Evolutionary conservation across 2,797 vertebrate genomes (phyloP).

Genomic region (Chloroceryle inda): DNA sequence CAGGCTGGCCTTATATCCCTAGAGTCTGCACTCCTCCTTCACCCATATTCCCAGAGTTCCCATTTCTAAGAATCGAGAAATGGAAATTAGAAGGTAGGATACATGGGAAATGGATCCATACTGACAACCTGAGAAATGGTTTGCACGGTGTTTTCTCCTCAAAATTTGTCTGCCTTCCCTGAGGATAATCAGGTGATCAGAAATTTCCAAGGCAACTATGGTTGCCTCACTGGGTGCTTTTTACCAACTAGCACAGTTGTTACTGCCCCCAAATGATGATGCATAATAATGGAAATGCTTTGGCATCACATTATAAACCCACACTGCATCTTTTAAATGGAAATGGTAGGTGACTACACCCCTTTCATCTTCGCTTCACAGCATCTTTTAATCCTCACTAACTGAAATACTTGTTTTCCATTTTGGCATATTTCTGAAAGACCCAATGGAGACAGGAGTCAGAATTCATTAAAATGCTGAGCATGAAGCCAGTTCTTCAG

Average conservation of each 20-base stretch:
- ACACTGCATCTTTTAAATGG: neutral
- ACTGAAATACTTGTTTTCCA: neutral
- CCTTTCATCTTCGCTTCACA: neutral
- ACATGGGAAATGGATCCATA: neutral
- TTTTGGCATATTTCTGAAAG: constrained; percentile 9
- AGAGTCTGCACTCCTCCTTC: neutral
- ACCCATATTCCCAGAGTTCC: neutral
- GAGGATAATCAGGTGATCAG: neutral
- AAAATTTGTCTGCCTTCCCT: neutral
- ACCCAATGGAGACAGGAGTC: neutral
- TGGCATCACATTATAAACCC: neutral
- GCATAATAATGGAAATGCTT: neutral
- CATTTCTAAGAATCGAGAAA: neutral
- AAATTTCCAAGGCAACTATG: neutral
- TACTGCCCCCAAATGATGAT: neutral
- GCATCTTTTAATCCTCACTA: neutral
- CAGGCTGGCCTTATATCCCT: neutral
- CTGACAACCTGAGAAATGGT: neutral
- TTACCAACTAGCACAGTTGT: neutral
- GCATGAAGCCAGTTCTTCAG: neutral
- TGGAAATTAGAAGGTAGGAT: neutral
- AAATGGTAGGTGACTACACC: neutral
- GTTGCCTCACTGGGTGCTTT: neutral
- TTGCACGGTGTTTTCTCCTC: neutral
- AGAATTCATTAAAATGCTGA: neutral